Evolutionary conservation across 2,113 vertebrate genomes (phyloP), one percentile per base, ranked within the genome.

Genomic region (Ibidorhyncha struthersii): DNA sequence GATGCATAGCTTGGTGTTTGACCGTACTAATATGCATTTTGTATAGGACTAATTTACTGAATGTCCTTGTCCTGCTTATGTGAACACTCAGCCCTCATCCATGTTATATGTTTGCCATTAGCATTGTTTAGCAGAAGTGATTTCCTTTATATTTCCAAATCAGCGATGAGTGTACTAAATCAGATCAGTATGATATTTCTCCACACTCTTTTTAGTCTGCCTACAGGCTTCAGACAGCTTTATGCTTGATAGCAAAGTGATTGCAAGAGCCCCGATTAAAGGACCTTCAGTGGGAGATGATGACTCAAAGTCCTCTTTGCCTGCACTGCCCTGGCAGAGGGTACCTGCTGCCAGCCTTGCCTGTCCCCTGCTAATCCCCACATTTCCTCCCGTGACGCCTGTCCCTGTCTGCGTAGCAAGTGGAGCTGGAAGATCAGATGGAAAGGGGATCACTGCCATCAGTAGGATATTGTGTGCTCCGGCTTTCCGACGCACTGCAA

Each of bases 281-380:
- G 29, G 29, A 45, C 22, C 26, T 76, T 76, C 49, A 34, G 26
- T 25, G 36, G 30, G 63, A 82, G 18, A 13, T 61, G 55, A 27
- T 49, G n/a, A 40, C 27, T 79, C 45, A 40, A 40, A 50, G 55
- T 7, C 29, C 25, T 67, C 15, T 80, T 61, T 81, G 63, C 30
- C 77, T 58, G 8, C n/a, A 13, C 25, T 59, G 18, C 45, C 38
- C 43, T 87, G 69, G 53, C 53, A 90, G 70, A 73, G 59, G n/a
- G 17, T 9, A 59, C 34, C 5, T 71, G 23, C 30, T 76, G 56
- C 19, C 47, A 72, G 62, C 5, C 34, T 49, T 38, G 14, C 41
- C 23, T 56, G 36, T 73, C 21, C 27, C 43, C 18, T 0, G 0
- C 4, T n/a, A 26, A 58, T 43, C 14, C n/a, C 23, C 43, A 22